A percentile compares a stretch with the other conserved stretches of the same genome.
phyloP scores from a whole-genome alignment of 2,888 invertebrate species.

The Sesia bembeciformis region DNA sequence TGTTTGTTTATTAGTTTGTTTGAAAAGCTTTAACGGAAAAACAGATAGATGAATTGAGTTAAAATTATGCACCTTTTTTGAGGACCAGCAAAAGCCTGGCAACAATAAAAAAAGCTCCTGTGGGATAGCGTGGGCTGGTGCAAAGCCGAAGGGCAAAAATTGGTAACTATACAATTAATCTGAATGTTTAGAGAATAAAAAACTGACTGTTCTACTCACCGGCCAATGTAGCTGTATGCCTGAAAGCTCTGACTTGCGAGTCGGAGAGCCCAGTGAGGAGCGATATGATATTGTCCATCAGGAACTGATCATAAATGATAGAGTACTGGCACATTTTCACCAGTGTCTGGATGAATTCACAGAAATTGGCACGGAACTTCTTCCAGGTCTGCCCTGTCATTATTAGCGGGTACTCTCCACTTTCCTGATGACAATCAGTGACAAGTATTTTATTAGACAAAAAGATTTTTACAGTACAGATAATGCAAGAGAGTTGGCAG shows the following conservation, averaged over 20 bases:
- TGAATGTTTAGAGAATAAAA: no score
- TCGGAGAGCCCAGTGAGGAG: conserved; percentile 97
- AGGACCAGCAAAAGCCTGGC: no score
- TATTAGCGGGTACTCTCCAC: conserved; percentile 98
- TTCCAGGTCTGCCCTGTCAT: conserved; percentile 98
- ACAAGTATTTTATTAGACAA: background rate
- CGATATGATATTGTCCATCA: conserved; percentile 99
- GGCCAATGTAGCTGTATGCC: conserved; percentile 94
- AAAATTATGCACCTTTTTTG: no score
- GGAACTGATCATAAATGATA: conserved; percentile 98
- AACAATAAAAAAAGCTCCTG: no score
- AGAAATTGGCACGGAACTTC: conserved; percentile 95
- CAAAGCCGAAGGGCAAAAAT: no score
- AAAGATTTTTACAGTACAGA: background rate
- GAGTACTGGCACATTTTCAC: conserved; percentile 99
- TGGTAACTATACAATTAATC: no score
- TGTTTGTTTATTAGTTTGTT: no score
- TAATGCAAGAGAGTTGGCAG: no score
- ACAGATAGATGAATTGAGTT: no score
- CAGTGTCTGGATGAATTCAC: conserved; percentile 96
- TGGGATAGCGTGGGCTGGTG: no score
- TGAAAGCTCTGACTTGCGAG: conserved; percentile 95
- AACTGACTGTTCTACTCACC: conserved; percentile 55
- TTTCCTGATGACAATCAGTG: conserved; percentile 78
- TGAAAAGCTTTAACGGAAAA: no score